Conservation (phyloP, 1,140 invertebrate species). For the Drosophila setifemur region DNA sequence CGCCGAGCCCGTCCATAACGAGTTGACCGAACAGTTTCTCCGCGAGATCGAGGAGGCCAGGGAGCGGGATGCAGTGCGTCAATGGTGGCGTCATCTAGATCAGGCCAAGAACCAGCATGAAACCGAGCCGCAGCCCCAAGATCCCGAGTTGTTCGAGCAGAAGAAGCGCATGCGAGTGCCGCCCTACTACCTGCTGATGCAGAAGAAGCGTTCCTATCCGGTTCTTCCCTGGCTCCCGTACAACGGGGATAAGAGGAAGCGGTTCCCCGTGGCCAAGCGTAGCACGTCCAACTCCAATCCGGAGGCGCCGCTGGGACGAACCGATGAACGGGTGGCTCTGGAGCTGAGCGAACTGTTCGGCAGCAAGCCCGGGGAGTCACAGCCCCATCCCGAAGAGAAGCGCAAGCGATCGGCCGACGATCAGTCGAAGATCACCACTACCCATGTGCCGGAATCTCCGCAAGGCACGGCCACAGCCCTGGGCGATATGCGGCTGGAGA, state of each 20-base stretch:
- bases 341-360: constrained; percentile 83
- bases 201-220: constrained; percentile 81
- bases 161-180: constrained; percentile 85
- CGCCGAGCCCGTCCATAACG: constrained; percentile 80
- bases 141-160: constrained; percentile 78
- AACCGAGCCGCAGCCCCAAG: constrained; percentile 18
- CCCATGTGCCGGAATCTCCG: constrained; percentile 22
- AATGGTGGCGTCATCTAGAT: constrained; percentile 83
- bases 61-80: constrained; percentile 83
- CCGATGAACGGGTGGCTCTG: constrained; percentile 76
- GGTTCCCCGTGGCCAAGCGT: constrained; percentile 86
- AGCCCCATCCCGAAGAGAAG: constrained; percentile 72
- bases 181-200: constrained; percentile 83
- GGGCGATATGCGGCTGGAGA: constrained; percentile 70
- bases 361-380: constrained; percentile 70
- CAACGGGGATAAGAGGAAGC: constrained; percentile 83
- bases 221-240: constrained; percentile 81
- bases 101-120: constrained; percentile 83
- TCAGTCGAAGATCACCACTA: constrained; percentile 65
- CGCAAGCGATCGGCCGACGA: constrained; percentile 83
- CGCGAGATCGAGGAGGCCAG: constrained; percentile 83
- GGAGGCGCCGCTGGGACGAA: constrained; percentile 47
- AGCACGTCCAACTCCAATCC: constrained; percentile 67
- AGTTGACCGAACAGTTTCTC: constrained; percentile 84
- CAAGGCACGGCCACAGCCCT: constrained; percentile 44